Percentiles rank a stretch among this genome's conserved stretches.
phyloP scores from a whole-genome alignment of 2,113 vertebrate species.

The Nanorana parkeri region DNA sequence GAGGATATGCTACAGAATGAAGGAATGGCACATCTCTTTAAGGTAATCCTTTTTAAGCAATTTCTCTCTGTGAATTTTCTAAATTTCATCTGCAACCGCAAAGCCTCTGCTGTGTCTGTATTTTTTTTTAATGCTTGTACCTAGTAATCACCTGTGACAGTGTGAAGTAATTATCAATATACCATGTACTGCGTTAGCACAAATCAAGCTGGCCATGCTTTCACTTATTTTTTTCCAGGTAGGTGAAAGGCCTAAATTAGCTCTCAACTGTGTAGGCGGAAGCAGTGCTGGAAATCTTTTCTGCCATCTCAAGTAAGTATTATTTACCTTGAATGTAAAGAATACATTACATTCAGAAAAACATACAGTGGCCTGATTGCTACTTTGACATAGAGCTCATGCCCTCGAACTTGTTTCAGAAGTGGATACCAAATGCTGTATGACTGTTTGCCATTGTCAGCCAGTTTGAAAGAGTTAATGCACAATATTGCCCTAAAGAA shows the following conservation, averaged over 20 bases:
- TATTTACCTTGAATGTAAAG: background rate
- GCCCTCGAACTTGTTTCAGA: background rate
- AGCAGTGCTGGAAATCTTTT: constrained; percentile 17
- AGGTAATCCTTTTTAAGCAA: constrained; percentile 70
- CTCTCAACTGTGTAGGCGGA: constrained; percentile 57
- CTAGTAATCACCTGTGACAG: constrained; percentile 61
- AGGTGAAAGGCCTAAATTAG: constrained; percentile 61
- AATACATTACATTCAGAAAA: background rate
- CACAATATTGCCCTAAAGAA: too few relatives aligned
- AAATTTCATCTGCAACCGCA: constrained; percentile 63
- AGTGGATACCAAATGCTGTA: background rate
- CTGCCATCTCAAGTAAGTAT: constrained; percentile 57
- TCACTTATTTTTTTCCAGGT: constrained; percentile 64
- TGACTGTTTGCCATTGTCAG: background rate
- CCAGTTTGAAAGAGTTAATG: too few relatives aligned
- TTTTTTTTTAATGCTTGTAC: constrained; percentile 60
- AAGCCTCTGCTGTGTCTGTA: constrained; percentile 51
- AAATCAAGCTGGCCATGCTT: constrained; percentile 29
- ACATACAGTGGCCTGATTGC: background rate
- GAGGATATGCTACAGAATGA: constrained; percentile 69
- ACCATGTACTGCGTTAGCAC: constrained; percentile 16
- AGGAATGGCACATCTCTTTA: constrained; percentile 67
- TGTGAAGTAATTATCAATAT: constrained; percentile 56
- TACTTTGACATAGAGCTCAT: background rate
- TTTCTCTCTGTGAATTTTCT: constrained; percentile 62